Evolutionary conservation across 1,140 invertebrate species (phyloP), one percentile per base, ranked within the genome.

Genomic region (Bradynema listronoti): DNA sequence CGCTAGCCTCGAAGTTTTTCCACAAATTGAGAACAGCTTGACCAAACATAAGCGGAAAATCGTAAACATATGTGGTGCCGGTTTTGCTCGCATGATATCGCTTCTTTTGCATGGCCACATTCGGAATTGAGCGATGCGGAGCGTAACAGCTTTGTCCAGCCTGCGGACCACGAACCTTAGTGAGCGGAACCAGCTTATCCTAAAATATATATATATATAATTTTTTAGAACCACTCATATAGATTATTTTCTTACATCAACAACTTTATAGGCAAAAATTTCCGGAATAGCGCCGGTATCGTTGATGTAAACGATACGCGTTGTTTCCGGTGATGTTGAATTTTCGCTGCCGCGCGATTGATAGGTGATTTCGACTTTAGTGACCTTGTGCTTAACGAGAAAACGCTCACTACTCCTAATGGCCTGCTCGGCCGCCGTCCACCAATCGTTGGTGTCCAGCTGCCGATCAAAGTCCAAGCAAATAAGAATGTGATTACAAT

Each of bases 401-500:
- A 56, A 56, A 19, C 62, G 57, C 49, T 77, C 71, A 56, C 61
- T 65, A 14, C 65, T 41, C 19, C 55, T 54, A 39, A 74, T 43
- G 25, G 63, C 63, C 9, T 59, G 57, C 24, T 69, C 52, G 36
- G 50, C 50, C 9, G 42, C 33, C n/a, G 11, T 49, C 34, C 43
- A 29, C 69, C 63, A 69, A 25, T 42, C 42, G 30, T 51, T 42
- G 5, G 56, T 66, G 83, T 91, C 51, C 39, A 97, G 88, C 1
- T 91, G 93, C 4, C 93, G 92, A 4, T 94, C 90, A 81, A 97
- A 98, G 80, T 97, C 97, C 19, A 71, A 29, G 19, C 54, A 30
- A 16, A 99, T 81, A 83, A 97, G 97, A 24, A 98, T 96, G 76
- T 99, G 94, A 81, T 99, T 98, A 78, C 93, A 97, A 78, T 98